These are phyloP conservation scores for Lysandra bellargus DNA, from an alignment of 2,888 invertebrate species.

Conservation along the genomic window DNA sequence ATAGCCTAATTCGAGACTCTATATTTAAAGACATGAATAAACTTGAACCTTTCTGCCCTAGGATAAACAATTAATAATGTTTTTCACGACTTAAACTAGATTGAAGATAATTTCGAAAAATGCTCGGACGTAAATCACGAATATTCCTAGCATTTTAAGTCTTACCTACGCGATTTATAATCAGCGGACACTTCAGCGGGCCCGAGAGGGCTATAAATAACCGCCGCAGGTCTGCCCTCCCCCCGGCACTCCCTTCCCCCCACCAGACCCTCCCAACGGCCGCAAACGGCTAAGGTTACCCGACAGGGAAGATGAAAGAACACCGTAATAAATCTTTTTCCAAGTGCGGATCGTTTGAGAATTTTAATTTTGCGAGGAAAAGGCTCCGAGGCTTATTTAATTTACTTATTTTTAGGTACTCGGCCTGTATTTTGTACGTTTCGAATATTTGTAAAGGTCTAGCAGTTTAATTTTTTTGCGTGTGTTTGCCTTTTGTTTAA, in stretches of 20 bases:
- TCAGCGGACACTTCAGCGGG: slow-evolving; percentile 73
- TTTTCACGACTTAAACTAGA: neutral
- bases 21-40: too few relatives aligned
- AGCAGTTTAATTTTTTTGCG: neutral
- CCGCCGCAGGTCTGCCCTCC: slow-evolving; percentile 56
- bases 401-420: slow-evolving; percentile 41
- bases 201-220: slow-evolving; percentile 79
- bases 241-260: slow-evolving; percentile 49
- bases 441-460: slow-evolving; percentile 25
- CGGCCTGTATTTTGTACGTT: slow-evolving; percentile 31
- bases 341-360: slow-evolving; percentile 76
- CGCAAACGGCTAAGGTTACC: slow-evolving; percentile 76
- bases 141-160: slow-evolving; percentile 45
- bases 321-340: slow-evolving; percentile 77
- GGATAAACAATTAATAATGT: too few relatives aligned
- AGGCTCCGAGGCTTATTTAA: slow-evolving; percentile 45
- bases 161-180: slow-evolving; percentile 75
- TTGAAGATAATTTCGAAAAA: slow-evolving; percentile 29
- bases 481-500: slow-evolving; percentile 13
- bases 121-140: slow-evolving; percentile 32
- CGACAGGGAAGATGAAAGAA: slow-evolving; percentile 76
- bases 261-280: slow-evolving; percentile 49
- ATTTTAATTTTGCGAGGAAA: slow-evolving; percentile 73
- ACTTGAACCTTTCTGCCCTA: too few relatives aligned
- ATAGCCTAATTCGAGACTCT: too few relatives aligned